Evolutionary conservation across 2,797 vertebrate genomes (phyloP), one percentile per base, ranked within the genome.

Genomic region (Alauda arvensis): DNA sequence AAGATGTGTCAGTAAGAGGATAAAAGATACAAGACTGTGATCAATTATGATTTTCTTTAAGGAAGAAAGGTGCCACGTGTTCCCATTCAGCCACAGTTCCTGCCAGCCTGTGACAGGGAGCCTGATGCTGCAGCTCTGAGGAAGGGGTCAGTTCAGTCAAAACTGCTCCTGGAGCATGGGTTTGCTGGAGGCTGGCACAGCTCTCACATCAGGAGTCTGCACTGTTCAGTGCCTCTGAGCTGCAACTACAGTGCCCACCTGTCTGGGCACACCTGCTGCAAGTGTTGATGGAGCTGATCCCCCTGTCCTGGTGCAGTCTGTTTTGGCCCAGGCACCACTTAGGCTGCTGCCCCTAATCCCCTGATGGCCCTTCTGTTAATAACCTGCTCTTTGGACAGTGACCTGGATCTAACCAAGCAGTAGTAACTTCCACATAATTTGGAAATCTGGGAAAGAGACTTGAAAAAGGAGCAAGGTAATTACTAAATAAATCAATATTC

Each of bases 101-200:
- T n/a, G 13, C 37, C 24, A 23, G 63, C 29, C 39, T 59, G 43
- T 48, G 71, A 37, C 23, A 3, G 5, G 28, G 45, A 71, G 39
- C 43, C 26, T 29, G 42, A 29, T 33, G n/a, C 62, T 29, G 42
- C 28, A 56, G 49, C 57, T 62, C 57, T 28, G 45, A 77, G 55
- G 46, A 51, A 68, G 16, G n/a, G 31, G 1, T 63, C 24, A 8
- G 39, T 55, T 46, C 33, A 42, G 10, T 29, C n/a, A 1, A 40
- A 61, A 37, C 6, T 55, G 0, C 17, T 42, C 1, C 37, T 10
- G 53, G 26, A 77, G 49, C 6, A 3, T 0, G 0, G 39, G 18
- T 45, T 43, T 37, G 51, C 8, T 8, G 55, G 51, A 43, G 37
- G 42, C 37, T 43, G 46, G 34, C 46, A 25, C 39, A 60, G 59